Conservation (phyloP, 2,113 vertebrate genomes). For the Enhydra lutris region DNA sequence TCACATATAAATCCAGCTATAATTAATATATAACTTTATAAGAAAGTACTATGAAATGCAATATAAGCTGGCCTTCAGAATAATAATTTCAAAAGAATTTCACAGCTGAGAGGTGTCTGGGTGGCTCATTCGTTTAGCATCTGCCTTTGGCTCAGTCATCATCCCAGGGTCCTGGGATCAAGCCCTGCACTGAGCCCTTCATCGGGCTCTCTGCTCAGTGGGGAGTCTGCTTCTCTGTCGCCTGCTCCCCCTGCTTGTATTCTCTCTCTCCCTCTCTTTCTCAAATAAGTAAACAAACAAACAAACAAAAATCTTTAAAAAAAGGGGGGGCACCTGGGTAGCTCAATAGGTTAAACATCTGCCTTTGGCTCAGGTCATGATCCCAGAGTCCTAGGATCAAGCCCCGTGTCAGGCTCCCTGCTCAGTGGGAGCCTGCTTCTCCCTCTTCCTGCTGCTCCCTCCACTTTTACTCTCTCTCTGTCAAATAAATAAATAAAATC, state of each 20-base stretch:
- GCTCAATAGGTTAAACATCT: background rate
- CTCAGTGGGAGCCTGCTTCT: background rate
- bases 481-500: no score
- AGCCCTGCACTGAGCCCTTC: background rate
- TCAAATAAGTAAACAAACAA: no score
- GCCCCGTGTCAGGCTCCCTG: background rate
- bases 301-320: no score
- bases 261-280: no score
- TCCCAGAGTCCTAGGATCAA: background rate
- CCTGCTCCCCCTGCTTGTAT: background rate
- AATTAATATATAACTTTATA: constrained; percentile 52
- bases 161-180: background rate
- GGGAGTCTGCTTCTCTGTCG: background rate
- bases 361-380: background rate
- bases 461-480: no score
- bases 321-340: background rate
- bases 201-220: background rate
- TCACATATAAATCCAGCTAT: constrained; percentile 53
- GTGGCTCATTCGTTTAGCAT: background rate
- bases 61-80: constrained; percentile 41
- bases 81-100: constrained; percentile 49
- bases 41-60: constrained; percentile 38
- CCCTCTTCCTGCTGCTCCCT: background rate
- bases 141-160: background rate
- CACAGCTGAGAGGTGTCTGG: background rate